These are phyloP conservation scores for Phyllotreta striolata DNA, from an alignment of 2,888 invertebrate species.

Conservation along the genomic window DNA sequence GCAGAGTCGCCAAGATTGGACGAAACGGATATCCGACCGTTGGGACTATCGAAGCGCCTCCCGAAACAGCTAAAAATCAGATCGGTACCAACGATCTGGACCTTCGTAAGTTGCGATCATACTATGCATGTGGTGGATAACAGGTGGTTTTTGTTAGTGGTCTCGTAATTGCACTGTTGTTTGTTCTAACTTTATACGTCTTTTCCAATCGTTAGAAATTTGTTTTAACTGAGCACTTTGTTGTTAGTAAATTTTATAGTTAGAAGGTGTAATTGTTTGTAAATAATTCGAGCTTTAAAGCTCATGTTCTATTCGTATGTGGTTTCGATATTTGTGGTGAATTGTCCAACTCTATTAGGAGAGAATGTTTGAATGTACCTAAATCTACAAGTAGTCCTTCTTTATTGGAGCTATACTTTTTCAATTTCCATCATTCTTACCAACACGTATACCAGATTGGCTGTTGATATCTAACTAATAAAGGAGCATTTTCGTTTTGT, in stretches of 20 bases:
- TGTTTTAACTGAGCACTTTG: background rate
- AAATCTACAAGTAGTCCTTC: no score
- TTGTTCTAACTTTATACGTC: conserved; percentile 1
- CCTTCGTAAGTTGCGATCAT: conserved; percentile 53
- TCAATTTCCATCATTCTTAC: no score
- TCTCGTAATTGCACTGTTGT: conserved; percentile 4
- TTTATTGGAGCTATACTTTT: no score
- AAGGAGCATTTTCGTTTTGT: no score
- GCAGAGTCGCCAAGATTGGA: conserved; percentile 63
- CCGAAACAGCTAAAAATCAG: conserved; percentile 67
- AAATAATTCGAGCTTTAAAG: no score
- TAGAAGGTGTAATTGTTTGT: no score
- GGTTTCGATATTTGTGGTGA: no score
- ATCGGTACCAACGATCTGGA: conserved; percentile 64
- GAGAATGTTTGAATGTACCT: no score
- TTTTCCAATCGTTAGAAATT: no score
- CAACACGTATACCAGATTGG: background rate
- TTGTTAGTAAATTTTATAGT: background rate
- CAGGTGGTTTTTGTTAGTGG: background rate
- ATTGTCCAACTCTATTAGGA: no score
- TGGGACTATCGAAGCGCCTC: conserved; percentile 67
- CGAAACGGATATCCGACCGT: conserved; percentile 69
- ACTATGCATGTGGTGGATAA: conserved; percentile 18
- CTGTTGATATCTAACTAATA: background rate
- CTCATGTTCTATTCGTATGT: no score